These are phyloP conservation scores for Valencia hispanica DNA, from an alignment of 2,797 vertebrate species.

Conservation along the genomic window DNA sequence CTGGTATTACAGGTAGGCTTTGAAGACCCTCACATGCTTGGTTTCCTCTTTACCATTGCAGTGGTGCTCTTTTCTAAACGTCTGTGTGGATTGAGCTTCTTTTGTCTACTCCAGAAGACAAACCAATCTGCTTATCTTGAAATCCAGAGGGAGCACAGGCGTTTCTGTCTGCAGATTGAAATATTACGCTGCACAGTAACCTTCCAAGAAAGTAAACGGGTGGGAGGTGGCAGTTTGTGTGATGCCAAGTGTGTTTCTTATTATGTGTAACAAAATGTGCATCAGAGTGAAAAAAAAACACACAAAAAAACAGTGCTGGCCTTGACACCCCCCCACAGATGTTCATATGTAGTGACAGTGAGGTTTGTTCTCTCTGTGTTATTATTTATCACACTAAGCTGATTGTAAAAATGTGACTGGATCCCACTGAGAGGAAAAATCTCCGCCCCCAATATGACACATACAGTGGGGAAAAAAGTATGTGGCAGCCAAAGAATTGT, in stretches of 20 bases:
- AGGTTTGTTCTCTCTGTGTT: conserved; percentile 71
- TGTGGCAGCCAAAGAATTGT: no score
- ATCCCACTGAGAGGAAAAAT: conserved; percentile 60
- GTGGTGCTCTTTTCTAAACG: conserved; percentile 71
- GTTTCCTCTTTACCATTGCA: conserved; percentile 38
- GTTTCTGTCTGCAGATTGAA: conserved; percentile 74
- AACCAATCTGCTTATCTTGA: conserved; percentile 80
- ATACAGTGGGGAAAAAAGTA: no score
- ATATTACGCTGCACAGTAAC: conserved; percentile 72
- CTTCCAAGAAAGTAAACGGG: conserved; percentile 66
- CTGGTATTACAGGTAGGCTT: conserved; percentile 61
- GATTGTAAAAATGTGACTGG: conserved; percentile 62
- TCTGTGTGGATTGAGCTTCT: conserved; percentile 65
- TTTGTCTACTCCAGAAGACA: conserved; percentile 74
- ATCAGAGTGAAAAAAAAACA: conserved; percentile 28
- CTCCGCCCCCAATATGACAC: no score
- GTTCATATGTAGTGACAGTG: conserved; percentile 74
- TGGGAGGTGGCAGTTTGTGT: conserved; percentile 56
- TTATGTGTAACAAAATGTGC: conserved; percentile 43
- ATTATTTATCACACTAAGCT: conserved; percentile 73
- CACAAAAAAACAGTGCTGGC: conserved; percentile 59
- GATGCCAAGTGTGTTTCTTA: conserved; percentile 23
- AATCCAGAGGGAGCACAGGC: conserved; percentile 75
- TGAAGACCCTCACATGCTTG: conserved; percentile 41
- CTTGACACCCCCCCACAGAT: conserved; percentile 68